A percentile compares a stretch with the other conserved stretches of the same genome.
phyloP scores from a whole-genome alignment of 2,797 vertebrate species.

The Labeo calbasu region DNA sequence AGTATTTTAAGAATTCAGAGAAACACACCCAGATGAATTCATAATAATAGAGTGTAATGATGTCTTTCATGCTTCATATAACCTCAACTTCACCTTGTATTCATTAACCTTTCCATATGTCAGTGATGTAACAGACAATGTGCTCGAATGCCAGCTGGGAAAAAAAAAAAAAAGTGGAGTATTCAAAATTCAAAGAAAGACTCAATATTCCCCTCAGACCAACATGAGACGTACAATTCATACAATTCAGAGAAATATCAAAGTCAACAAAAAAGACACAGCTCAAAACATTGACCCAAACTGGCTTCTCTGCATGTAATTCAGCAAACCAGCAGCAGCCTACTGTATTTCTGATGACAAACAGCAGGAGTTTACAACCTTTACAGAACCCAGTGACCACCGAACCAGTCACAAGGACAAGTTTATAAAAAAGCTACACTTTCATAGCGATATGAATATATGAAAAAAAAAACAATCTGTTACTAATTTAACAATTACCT shows the following conservation, averaged over 20 bases:
- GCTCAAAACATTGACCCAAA: background rate
- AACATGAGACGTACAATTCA: background rate
- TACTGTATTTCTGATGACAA: conserved; percentile 9
- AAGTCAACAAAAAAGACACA: conserved; percentile 9
- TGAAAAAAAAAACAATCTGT: background rate
- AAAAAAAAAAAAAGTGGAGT: background rate
- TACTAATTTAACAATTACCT: background rate
- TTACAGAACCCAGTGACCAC: background rate
- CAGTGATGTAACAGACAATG: conserved; percentile 14
- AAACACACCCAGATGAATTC: conserved; percentile 18
- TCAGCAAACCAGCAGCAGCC: background rate
- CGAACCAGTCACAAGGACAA: conserved; percentile 12
- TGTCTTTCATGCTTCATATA: conserved; percentile 32
- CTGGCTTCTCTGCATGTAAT: background rate
- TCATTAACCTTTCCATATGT: conserved; percentile 32
- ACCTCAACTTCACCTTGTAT: conserved; percentile 29
- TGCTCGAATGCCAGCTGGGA: background rate
- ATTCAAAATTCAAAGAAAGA: conserved; percentile 19
- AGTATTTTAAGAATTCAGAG: conserved; percentile 17
- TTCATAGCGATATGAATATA: background rate
- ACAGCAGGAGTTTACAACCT: conserved; percentile 3
- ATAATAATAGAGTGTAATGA: conserved; percentile 2
- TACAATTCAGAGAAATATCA: background rate
- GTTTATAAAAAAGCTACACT: background rate
- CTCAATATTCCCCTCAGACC: background rate